Evolutionary conservation across 1,140 invertebrate species (phyloP).

Genomic region (Hylaeus anthracinus): DNA sequence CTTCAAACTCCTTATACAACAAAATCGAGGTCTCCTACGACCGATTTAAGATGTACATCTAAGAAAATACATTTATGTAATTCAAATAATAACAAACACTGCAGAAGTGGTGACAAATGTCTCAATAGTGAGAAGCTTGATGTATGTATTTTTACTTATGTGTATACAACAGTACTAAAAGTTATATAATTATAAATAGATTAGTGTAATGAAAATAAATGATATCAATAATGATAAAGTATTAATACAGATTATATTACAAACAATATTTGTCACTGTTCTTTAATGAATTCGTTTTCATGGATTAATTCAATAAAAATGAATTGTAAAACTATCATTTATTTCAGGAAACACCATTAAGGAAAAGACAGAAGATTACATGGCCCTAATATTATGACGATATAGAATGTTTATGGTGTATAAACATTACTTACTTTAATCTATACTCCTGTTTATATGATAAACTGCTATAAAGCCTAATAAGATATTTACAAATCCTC

Average conservation of each 20-base stretch:
- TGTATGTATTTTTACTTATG: constrained; percentile 44
- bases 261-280: not conserved
- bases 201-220: not conserved
- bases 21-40: constrained; percentile 26
- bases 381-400: constrained; percentile 63
- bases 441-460: not conserved
- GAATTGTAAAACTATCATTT: not conserved
- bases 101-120: constrained; percentile 46
- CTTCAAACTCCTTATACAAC: not conserved
- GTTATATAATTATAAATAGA: too few species aligned
- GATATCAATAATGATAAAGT: not conserved
- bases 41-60: constrained; percentile 25
- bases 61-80: constrained; percentile 58
- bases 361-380: constrained; percentile 70
- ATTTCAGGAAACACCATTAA: constrained; percentile 43
- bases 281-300: not conserved
- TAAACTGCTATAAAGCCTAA: not conserved
- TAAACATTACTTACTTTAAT: not conserved
- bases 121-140: constrained; percentile 49
- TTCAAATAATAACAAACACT: constrained; percentile 18
- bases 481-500: not conserved
- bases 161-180: constrained; percentile 6
- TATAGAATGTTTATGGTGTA: not conserved
- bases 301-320: not conserved
- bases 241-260: not conserved